Evolutionary conservation across 2,797 vertebrate species (phyloP).

Genomic region (Eulemur coronatus): DNA sequence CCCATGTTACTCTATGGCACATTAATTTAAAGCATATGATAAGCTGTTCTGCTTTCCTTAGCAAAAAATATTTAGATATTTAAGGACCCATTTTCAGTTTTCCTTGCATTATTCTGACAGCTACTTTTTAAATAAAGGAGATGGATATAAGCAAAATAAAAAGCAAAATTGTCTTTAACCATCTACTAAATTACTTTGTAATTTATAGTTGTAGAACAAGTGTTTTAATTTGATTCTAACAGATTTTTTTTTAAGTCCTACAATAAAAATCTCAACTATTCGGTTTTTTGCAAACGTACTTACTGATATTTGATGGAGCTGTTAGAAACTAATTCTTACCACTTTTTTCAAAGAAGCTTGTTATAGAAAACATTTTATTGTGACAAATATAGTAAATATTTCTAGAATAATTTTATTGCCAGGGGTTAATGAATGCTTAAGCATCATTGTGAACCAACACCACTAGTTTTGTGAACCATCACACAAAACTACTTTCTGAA

Average conservation of each 20-base stretch:
- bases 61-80: background rate
- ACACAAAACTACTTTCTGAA: background rate
- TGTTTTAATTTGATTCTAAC: slow-evolving; percentile 59
- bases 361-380: background rate
- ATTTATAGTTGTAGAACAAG: slow-evolving; percentile 62
- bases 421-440: background rate
- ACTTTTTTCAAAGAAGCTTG: background rate
- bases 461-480: background rate
- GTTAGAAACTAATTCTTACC: slow-evolving; percentile 17
- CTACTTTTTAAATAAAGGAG: slow-evolving; percentile 71
- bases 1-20: background rate
- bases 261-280: background rate
- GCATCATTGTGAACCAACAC: background rate
- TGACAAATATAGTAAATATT: background rate
- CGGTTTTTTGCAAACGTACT: background rate
- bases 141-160: slow-evolving; percentile 75
- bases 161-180: slow-evolving; percentile 73
- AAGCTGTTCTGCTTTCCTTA: background rate
- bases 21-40: background rate
- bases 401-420: slow-evolving; percentile 15
- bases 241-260: background rate
- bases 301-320: background rate
- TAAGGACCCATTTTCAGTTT: slow-evolving; percentile 16
- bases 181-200: slow-evolving; percentile 74
- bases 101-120: slow-evolving; percentile 61